phyloP scores from a whole-genome alignment of 2,113 vertebrate genomes.

The Mus spicilegus region DNA sequence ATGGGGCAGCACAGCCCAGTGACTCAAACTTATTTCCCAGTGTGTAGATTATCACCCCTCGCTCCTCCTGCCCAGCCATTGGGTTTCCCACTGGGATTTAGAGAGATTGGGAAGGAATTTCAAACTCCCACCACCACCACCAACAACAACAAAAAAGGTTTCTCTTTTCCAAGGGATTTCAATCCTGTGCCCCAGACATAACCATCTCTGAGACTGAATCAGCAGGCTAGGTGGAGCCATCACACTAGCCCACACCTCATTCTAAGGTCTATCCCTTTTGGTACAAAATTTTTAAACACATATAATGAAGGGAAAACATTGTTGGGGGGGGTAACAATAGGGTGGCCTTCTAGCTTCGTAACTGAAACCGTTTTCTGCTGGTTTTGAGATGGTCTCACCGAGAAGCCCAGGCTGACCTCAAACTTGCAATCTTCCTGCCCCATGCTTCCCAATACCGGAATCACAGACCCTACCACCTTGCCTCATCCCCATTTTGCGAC shows the following conservation, averaged over 20 bases:
- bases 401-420: background rate
- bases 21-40: constrained; percentile 65
- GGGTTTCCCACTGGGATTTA: constrained; percentile 54
- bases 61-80: constrained; percentile 13
- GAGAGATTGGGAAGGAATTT: constrained; percentile 44
- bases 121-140: constrained; percentile 34
- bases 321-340: constrained; percentile 4
- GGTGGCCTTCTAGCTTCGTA: background rate
- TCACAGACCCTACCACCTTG: background rate
- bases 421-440: background rate
- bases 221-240: background rate
- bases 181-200: background rate
- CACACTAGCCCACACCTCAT: background rate
- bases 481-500: background rate
- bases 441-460: background rate
- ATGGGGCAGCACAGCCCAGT: constrained; percentile 40
- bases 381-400: background rate
- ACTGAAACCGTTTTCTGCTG: background rate
- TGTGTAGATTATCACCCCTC: constrained; percentile 33
- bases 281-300: background rate
- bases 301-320: background rate
- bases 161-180: constrained; percentile 52
- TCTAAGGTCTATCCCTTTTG: constrained; percentile 27
- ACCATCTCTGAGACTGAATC: background rate
- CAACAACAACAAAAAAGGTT: background rate